Conservation (phyloP, 1,140 invertebrate genomes). For the Sipha flava region DNA sequence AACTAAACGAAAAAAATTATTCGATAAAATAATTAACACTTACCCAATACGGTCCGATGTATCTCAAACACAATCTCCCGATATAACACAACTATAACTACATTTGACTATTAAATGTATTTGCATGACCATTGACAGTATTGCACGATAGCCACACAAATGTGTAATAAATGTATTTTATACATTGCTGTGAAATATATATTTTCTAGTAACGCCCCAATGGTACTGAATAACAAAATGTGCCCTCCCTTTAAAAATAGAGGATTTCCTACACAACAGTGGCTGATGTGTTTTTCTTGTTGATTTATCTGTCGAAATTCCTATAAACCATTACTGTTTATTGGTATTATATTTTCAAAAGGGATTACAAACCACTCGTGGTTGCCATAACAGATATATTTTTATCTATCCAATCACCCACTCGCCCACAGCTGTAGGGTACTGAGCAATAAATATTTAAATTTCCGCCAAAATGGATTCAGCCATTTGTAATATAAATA, state of each 20-base stretch:
- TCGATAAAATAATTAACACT: too few species aligned
- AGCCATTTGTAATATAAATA: background rate
- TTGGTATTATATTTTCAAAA: constrained; percentile 31
- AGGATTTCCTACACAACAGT: background rate
- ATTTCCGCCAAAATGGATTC: constrained; percentile 3
- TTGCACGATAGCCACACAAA: background rate
- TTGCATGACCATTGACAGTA: background rate
- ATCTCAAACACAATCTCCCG: too few species aligned
- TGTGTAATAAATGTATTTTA: constrained; percentile 1
- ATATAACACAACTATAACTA: too few species aligned
- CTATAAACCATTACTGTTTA: constrained; percentile 14
- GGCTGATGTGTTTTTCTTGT: constrained; percentile 14
- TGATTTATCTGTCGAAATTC: constrained; percentile 29
- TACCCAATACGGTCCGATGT: too few species aligned
- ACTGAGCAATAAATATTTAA: constrained; percentile 6
- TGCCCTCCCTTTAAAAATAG: background rate
- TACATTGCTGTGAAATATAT: background rate
- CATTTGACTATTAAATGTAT: too few species aligned
- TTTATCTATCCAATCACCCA: background rate
- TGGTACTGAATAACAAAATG: background rate
- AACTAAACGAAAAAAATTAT: background rate
- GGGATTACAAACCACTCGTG: background rate
- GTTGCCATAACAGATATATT: background rate
- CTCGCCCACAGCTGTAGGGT: background rate
- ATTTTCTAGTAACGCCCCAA: constrained; percentile 11